Conservation (phyloP, 1,140 invertebrate genomes). For the Augochlora pura region DNA sequence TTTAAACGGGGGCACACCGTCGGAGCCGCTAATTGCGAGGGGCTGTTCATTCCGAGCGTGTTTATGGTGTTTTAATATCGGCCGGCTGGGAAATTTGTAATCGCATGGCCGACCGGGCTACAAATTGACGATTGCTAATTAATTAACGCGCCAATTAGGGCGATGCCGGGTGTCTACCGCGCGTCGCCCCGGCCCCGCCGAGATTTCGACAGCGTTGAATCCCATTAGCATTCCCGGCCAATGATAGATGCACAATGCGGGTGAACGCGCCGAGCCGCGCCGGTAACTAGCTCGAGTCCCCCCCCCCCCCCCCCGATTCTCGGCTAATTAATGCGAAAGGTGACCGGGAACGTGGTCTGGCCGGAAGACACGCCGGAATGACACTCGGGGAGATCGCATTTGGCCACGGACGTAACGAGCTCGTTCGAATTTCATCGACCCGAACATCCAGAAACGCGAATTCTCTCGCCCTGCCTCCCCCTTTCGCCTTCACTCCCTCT, state of each 20-base stretch:
- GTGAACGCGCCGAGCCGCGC: neutral
- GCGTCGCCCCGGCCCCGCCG: neutral
- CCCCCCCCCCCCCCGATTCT: neutral
- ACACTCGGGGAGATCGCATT: neutral
- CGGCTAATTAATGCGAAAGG: slow-evolving; percentile 24
- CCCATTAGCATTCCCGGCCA: slow-evolving; percentile 9
- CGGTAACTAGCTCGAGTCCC: neutral
- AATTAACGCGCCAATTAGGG: slow-evolving; percentile 43
- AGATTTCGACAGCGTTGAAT: slow-evolving; percentile 11
- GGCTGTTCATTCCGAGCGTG: neutral
- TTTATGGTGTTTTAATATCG: slow-evolving; percentile 28
- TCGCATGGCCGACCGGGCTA: neutral
- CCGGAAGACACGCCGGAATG: neutral
- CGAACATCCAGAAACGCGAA: neutral
- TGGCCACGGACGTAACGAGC: neutral
- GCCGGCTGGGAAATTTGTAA: neutral
- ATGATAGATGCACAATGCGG: neutral
- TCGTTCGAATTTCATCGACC: neutral
- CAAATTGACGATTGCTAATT: slow-evolving; percentile 41
- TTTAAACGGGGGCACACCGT: neutral
- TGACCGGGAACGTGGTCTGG: neutral
- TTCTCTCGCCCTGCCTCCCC: no score
- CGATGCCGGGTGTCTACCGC: neutral
- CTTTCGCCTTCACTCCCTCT: no score
- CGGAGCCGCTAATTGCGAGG: slow-evolving; percentile 3